Percentiles rank a stretch among this genome's conserved stretches.
These are phyloP conservation scores for Thalassarche chlororhynchos DNA, from an alignment of 2,113 vertebrate species.

Conservation along the genomic window DNA sequence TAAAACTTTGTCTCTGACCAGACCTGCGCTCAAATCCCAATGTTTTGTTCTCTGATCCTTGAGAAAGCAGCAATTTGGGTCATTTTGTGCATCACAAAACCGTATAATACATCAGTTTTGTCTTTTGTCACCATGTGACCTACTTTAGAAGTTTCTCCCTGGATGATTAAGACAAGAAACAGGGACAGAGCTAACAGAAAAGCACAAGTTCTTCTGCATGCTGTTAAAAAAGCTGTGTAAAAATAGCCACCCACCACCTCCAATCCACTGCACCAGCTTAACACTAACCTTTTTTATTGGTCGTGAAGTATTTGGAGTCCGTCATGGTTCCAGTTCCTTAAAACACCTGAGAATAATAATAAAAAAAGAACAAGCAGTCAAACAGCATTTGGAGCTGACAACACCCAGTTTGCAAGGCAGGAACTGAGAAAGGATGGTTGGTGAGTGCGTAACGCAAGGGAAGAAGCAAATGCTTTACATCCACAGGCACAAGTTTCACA, in stretches of 20 bases:
- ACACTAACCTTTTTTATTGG: conserved; percentile 95
- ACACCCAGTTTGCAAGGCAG: neutral
- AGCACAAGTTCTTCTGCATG: neutral
- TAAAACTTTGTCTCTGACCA: neutral
- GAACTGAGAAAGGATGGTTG: neutral
- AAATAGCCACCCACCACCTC: conserved; percentile 39
- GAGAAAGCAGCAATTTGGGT: neutral
- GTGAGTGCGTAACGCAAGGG: rapidly evolving
- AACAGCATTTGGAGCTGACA: neutral
- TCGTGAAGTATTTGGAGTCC: conserved; percentile 99
- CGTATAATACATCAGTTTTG: neutral
- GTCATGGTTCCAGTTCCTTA: conserved; percentile 87
- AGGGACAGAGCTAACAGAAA: conserved; percentile 36
- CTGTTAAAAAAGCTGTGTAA: conserved; percentile 6
- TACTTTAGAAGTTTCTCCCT: conserved; percentile 36
- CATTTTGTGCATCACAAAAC: neutral
- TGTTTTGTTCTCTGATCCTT: neutral
- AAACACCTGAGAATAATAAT: conserved; percentile 52
- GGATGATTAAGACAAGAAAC: conserved; percentile 46
- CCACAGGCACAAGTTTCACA: neutral
- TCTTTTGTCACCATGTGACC: conserved; percentile 35
- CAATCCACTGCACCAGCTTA: neutral
- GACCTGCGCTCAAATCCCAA: neutral
- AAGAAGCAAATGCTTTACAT: neutral
- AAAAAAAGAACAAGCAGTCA: neutral